These are phyloP conservation scores for Plestiodon gilberti DNA, from an alignment of 2,113 vertebrate species.

Conservation along the genomic window DNA sequence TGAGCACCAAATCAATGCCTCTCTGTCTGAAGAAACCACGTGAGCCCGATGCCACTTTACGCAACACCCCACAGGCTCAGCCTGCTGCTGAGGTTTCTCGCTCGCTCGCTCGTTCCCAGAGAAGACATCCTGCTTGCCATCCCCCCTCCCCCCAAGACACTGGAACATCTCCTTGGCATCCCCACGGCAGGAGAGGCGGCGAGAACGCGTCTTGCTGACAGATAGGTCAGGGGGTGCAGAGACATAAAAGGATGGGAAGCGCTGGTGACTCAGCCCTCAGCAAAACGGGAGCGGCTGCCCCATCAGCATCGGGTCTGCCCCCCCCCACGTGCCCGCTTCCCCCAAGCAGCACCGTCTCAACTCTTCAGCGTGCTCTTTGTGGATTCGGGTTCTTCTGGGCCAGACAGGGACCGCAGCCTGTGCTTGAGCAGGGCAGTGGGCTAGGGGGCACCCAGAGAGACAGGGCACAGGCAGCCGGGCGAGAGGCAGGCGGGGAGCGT, in stretches of 20 bases:
- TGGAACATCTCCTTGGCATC: slow-evolving; percentile 52
- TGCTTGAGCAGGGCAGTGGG: not conserved
- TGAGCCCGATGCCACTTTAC: slow-evolving; percentile 53
- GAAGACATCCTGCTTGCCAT: slow-evolving; percentile 47
- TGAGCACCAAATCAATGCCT: slow-evolving; percentile 41
- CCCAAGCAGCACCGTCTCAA: not conserved
- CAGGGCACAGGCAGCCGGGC: too few species aligned
- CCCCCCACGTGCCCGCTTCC: not conserved
- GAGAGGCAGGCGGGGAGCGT: slow-evolving; percentile 29
- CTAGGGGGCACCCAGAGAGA: too few species aligned
- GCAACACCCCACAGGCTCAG: slow-evolving; percentile 54
- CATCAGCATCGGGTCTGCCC: too few species aligned
- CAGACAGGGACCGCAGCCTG: fast-evolving
- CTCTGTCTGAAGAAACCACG: slow-evolving; percentile 58
- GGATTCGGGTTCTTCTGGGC: not conserved
- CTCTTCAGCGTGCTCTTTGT: not conserved
- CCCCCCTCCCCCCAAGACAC: slow-evolving; percentile 37
- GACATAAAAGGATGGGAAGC: not conserved
- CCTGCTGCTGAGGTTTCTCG: slow-evolving; percentile 3
- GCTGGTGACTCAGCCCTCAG: not conserved
- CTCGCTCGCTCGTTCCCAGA: slow-evolving; percentile 44
- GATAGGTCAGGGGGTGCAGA: slow-evolving; percentile 20
- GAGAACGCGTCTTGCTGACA: slow-evolving; percentile 49
- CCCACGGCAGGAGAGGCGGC: slow-evolving; percentile 48
- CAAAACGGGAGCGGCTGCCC: too few species aligned